Evolutionary conservation across 1,140 invertebrate species (phyloP).

Genomic region (fruit fly (Drosophila melanogaster)): DNA sequence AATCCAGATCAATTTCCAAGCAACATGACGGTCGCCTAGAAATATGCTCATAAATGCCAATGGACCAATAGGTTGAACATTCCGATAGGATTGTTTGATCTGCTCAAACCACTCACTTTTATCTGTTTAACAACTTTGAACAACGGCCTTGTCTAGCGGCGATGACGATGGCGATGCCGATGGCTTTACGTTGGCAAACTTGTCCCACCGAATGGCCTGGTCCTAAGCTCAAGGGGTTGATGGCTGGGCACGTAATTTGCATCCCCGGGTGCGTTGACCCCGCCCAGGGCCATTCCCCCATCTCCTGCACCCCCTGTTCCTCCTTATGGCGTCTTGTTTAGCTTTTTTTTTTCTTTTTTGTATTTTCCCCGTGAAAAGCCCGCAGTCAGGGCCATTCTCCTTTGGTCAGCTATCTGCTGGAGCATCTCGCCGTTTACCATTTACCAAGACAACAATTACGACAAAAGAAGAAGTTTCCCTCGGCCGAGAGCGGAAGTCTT

Average conservation of each 20-base stretch:
- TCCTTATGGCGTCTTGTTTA: too few relatives aligned
- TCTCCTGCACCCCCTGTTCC: not conserved
- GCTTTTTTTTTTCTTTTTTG: not conserved
- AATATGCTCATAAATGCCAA: conserved; percentile 4
- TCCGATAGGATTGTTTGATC: conserved; percentile 35
- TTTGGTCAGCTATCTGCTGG: conserved; percentile 40
- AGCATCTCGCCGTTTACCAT: conserved; percentile 33
- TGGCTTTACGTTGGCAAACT: conserved; percentile 23
- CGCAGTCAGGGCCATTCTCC: conserved; percentile 19
- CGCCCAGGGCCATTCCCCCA: conserved; percentile 22
- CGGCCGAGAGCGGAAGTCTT: conserved; percentile 64
- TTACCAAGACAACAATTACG: conserved; percentile 71
- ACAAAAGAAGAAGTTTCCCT: conserved; percentile 72
- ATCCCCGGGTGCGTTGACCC: conserved; percentile 44
- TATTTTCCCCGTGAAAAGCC: conserved; percentile 9
- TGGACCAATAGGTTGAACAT: conserved; percentile 1
- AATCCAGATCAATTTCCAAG: conserved; percentile 4
- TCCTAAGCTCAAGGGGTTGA: conserved; percentile 46
- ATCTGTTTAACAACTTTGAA: conserved; percentile 14
- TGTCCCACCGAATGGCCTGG: conserved; percentile 22
- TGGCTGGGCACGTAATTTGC: conserved; percentile 45
- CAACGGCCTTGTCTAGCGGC: conserved; percentile 30
- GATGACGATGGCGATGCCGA: conserved; percentile 6
- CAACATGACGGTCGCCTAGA: not conserved
- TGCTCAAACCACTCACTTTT: conserved; percentile 15